Conservation (phyloP, 2,888 invertebrate genomes). For the Diarsia brunnea region DNA sequence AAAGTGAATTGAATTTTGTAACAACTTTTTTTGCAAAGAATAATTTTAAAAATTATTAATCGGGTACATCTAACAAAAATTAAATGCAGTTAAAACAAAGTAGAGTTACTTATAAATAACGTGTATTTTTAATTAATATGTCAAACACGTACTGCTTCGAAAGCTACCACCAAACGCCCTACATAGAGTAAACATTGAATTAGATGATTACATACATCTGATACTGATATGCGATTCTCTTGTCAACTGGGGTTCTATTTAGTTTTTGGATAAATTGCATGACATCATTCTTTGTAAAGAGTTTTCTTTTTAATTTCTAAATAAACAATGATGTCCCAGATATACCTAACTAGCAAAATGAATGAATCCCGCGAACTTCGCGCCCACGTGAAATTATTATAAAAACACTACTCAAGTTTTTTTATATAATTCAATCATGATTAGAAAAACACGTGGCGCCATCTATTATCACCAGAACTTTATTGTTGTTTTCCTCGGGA, state of each 20-base stretch:
- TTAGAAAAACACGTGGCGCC: too few relatives aligned
- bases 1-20: not conserved
- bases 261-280: slow-evolving; percentile 39
- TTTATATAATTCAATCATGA: too few relatives aligned
- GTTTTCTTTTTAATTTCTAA: not conserved
- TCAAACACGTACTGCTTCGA: slow-evolving; percentile 37
- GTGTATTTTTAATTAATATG: slow-evolving; percentile 39
- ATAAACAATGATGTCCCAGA: not conserved
- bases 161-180: slow-evolving; percentile 57
- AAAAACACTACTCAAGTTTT: too few relatives aligned
- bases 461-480: too few relatives aligned
- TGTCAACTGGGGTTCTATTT: slow-evolving; percentile 42
- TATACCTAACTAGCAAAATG: not conserved
- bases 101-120: not conserved
- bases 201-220: slow-evolving; percentile 41
- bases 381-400: too few relatives aligned
- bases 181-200: slow-evolving; percentile 55
- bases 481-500: too few relatives aligned
- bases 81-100: not conserved
- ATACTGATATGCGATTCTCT: slow-evolving; percentile 46
- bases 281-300: slow-evolving; percentile 16
- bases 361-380: too few relatives aligned
- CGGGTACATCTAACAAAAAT: not conserved
- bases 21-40: not conserved
- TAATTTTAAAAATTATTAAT: too few relatives aligned